Base-by-base conservation (phyloP, 2,888 invertebrate species). In the Caenorhabditis macrosperma region DNA sequence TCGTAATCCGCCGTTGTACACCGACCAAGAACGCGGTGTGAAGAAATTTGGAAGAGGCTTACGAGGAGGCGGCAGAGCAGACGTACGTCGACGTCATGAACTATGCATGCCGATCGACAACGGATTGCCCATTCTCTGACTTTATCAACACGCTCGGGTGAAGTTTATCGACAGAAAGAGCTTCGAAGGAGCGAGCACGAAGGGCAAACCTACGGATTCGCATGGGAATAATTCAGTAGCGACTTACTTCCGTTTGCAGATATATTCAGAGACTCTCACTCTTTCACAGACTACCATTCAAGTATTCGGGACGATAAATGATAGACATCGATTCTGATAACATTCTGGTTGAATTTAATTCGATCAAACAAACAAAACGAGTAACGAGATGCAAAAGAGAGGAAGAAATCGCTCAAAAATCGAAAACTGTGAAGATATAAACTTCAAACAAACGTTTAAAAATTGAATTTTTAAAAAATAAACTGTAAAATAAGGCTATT, bases 151-250 rank as follows among this genome's bases (percentile, higher is more conserved):
- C 20, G 33, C 28, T 28, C 28, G 33, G 17, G 46, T 20, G 41
- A 12, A 15, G 15, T 50, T 24, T 30, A 7, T 12, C 12, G 35
- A 20, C 24, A 15, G 22, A 35, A 50, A 54, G 41, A 54, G 35
- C 10, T 41, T n/a, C 17, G 28, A 44, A 30, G 4, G 41, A 15
- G 26, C 24, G 54, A 41, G 15, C 38, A 15, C 17, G 30, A 55
- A 50, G 41, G 59, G 68, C 28, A 59, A 2, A 30, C n/a, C 60
- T 52, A 61, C 50, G 69, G 60, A 69, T 69, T 69, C 59, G 38
- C 68, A 69, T 67, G 57, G 46, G 69, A 69, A 69, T 69, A 30
- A 69, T 69, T 69, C 50, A 68, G n/a, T 54, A 60, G 44, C 50
- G 41, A 22, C 52, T 52, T 26, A 28, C 52, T 41, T 68, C 66